Conservation (phyloP, 2,113 vertebrate genomes). For the Stigmatopora argus region DNA sequence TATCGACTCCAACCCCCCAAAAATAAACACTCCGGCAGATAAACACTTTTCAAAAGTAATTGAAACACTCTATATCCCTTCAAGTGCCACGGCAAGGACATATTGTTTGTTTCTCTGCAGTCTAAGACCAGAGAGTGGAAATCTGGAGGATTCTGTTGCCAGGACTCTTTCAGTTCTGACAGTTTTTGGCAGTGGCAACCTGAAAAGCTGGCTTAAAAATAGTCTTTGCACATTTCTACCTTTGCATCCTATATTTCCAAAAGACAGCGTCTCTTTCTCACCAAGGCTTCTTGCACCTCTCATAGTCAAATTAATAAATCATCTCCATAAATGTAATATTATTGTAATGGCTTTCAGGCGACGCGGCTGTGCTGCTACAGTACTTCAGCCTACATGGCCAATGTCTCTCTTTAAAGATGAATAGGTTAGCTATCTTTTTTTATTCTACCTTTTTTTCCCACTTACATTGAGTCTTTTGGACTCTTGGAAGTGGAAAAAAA, state of each 20-base stretch:
- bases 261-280: slow-evolving; percentile 40
- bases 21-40: slow-evolving; percentile 18
- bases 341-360: slow-evolving; percentile 71
- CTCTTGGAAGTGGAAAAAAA: slow-evolving; percentile 9
- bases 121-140: slow-evolving; percentile 41
- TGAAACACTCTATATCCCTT: slow-evolving; percentile 22
- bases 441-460: slow-evolving; percentile 59
- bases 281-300: slow-evolving; percentile 64
- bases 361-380: slow-evolving; percentile 34
- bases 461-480: slow-evolving; percentile 56
- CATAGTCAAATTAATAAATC: slow-evolving; percentile 71
- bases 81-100: slow-evolving; percentile 45
- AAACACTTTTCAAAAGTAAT: slow-evolving; percentile 26
- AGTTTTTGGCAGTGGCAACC: slow-evolving; percentile 52
- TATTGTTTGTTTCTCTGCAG: slow-evolving; percentile 43
- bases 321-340: slow-evolving; percentile 67
- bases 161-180: slow-evolving; percentile 51
- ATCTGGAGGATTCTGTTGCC: slow-evolving; percentile 49
- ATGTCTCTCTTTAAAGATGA: slow-evolving; percentile 73
- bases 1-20: background rate
- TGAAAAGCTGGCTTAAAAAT: slow-evolving; percentile 51
- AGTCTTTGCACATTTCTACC: slow-evolving; percentile 50
- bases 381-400: slow-evolving; percentile 32
- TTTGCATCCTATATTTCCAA: slow-evolving; percentile 35
- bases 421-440: slow-evolving; percentile 63